These are phyloP conservation scores for Litoditis marina DNA, from an alignment of 2,888 invertebrate species.

Conservation along the genomic window DNA sequence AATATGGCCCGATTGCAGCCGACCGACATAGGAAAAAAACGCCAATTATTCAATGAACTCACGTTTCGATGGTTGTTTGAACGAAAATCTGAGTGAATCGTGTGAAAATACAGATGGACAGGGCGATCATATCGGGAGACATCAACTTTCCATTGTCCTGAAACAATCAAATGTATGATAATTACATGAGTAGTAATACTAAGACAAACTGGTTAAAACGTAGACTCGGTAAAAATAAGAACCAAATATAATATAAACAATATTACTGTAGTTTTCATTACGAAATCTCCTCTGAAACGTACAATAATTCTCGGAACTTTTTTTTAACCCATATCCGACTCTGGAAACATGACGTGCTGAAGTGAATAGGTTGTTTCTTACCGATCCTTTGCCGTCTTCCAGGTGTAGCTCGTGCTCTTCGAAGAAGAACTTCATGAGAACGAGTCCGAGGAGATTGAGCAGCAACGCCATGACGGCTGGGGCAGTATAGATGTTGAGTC, in stretches of 20 bases:
- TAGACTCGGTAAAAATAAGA: no score
- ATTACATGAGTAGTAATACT: no score
- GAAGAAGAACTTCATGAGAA: slow-evolving; percentile 30
- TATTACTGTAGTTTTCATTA: no score
- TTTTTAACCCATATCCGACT: no score
- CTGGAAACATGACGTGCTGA: not conserved
- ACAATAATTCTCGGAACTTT: no score
- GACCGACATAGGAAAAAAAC: no score
- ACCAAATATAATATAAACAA: no score
- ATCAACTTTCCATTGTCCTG: not conserved
- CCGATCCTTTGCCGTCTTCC: not conserved
- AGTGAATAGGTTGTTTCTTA: not conserved
- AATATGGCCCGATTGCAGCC: no score
- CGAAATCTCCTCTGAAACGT: no score
- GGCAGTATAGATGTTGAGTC: slow-evolving; percentile 39
- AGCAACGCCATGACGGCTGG: slow-evolving; percentile 33
- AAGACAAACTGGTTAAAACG: no score
- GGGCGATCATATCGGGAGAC: slow-evolving; percentile 14
- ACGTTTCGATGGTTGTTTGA: slow-evolving; percentile 36
- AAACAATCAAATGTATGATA: no score
- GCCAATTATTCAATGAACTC: no score
- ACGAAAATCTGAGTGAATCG: slow-evolving; percentile 36
- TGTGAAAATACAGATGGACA: slow-evolving; percentile 28
- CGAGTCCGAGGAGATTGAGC: slow-evolving; percentile 29
- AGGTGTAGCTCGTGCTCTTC: slow-evolving; percentile 26